These are phyloP conservation scores for Pygoscelis antarcticus DNA, from an alignment of 2,113 vertebrate species.

Conservation along the genomic window DNA sequence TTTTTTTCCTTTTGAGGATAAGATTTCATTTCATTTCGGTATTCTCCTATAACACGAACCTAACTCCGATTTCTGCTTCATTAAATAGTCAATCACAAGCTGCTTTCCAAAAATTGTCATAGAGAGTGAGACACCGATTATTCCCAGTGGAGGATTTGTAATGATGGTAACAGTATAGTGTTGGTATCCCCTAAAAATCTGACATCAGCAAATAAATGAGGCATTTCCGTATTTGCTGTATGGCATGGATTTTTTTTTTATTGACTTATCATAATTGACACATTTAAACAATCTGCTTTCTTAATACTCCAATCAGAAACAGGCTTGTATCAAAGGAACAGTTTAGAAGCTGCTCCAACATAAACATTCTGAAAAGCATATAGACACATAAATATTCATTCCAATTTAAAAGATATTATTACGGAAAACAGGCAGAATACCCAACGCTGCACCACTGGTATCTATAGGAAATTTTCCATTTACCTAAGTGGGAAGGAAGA, in stretches of 20 bases:
- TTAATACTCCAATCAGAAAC: neutral
- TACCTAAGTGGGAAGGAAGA: neutral
- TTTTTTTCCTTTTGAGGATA: neutral
- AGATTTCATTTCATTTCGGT: slow-evolving; percentile 27
- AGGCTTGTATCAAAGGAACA: neutral
- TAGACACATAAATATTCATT: neutral
- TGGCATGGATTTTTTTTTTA: neutral
- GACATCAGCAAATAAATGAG: slow-evolving; percentile 17
- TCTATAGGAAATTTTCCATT: accelerated
- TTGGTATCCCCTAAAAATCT: neutral
- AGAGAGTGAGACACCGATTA: neutral
- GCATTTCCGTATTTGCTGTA: neutral
- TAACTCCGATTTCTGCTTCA: slow-evolving; percentile 16
- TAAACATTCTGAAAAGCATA: neutral
- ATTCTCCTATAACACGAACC: neutral
- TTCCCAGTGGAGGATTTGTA: neutral
- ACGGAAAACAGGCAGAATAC: neutral
- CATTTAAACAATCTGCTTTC: neutral
- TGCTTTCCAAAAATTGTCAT: neutral
- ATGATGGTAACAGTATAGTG: neutral
- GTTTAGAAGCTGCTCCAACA: neutral
- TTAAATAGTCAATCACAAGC: slow-evolving; percentile 9
- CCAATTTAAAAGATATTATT: neutral
- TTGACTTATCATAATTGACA: neutral
- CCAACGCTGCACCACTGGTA: neutral